phyloP scores from a whole-genome alignment of 2,113 vertebrate species.

The Melanotaenia duboulayi region DNA sequence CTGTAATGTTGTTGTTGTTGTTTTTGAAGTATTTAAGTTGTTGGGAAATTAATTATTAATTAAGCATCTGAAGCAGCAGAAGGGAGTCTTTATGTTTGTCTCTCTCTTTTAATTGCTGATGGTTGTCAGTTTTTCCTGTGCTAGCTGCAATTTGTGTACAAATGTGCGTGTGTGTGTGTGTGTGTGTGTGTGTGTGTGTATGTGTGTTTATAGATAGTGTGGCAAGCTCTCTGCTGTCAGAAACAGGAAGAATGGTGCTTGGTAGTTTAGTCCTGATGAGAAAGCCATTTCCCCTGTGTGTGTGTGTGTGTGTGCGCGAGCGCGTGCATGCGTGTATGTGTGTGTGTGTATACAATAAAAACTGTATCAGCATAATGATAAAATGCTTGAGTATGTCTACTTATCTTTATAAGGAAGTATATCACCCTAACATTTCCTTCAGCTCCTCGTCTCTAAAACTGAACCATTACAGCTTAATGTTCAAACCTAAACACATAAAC shows the following conservation, averaged over 20 bases:
- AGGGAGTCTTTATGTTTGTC: background rate
- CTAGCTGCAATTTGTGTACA: slow-evolving; percentile 12
- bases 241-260: slow-evolving; percentile 70
- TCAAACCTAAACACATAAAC: no score
- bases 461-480: no score
- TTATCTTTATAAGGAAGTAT: no score
- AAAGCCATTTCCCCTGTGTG: slow-evolving; percentile 1
- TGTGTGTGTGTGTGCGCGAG: slow-evolving; percentile 14
- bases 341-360: no score
- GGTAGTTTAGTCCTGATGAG: slow-evolving; percentile 54
- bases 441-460: no score
- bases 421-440: no score
- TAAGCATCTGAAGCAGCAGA: background rate
- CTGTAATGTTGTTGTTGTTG: background rate
- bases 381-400: no score
- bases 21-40: background rate
- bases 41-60: slow-evolving; percentile 1
- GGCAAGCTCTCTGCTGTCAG: slow-evolving; percentile 60
- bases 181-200: slow-evolving; percentile 33
- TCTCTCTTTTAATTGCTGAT: slow-evolving; percentile 45
- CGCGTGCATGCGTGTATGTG: background rate
- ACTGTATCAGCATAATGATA: no score
- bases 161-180: slow-evolving; percentile 38
- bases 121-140: slow-evolving; percentile 59
- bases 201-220: slow-evolving; percentile 55